Base-by-base conservation (phyloP, 2,113 vertebrate genomes). In the Alouatta palliata region DNA sequence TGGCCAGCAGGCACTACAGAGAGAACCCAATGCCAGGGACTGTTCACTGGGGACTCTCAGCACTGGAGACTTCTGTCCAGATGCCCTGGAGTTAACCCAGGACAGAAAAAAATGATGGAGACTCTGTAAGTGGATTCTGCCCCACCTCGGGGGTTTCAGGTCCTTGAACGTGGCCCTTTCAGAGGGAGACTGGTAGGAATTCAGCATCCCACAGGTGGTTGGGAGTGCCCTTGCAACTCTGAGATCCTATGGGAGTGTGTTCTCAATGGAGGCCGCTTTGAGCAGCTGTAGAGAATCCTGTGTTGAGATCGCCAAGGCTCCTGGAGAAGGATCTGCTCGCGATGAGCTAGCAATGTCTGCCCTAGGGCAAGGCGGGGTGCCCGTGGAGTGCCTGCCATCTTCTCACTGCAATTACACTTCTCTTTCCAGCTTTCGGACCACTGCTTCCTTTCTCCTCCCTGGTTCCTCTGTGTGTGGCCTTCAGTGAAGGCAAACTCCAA, bases 361-460 rank as follows among this genome's bases (percentile, higher is more conserved):
- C 68, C 35, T 0, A 40, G 43, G 10, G 25, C 20, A 4, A 35
- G 32, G 13, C 14, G 1, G 68, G 83, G 14, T 3, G 6, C 8
- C 25, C 0, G 9, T 2, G 1, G 71, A 11, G 35, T 0, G 7
- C 37, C 21, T 20, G 30, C 58, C 58, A 27, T 27, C 32, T 19
- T 35, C 7, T 49, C 45, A 9, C 40, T 25, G 30, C 43, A 64
- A 6, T 21, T 19, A 1, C 3, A 5, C 27, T 40, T 16, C 20
- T 47, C 75, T 30, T 70, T 70, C 75, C n/a, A 45, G 61, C 37
- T 21, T 23, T 30, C 68, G 37, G 21, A 58, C 14, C 10, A 1
- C 21, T 20, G 76, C 30, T 49, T 6, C 68, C 2, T 20, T 16
- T 2, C 66, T n/a, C 23, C 27, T 35, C 27, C n/a, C 25, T 21